Conservation (phyloP, 1,140 invertebrate species). For the Lepidurus packardi region DNA sequence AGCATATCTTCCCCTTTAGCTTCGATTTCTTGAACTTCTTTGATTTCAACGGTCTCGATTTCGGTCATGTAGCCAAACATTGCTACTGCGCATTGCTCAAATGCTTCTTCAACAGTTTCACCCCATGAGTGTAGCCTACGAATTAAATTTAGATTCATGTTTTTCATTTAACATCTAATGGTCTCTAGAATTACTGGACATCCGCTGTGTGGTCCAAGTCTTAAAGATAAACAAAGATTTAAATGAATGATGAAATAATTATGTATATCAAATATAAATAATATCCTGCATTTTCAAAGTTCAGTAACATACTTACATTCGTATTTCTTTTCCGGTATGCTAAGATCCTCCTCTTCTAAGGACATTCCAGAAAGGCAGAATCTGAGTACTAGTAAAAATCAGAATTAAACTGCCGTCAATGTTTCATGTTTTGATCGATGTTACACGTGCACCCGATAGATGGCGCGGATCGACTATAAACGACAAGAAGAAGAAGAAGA, state of each 20-base stretch:
- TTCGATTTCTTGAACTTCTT: slow-evolving; percentile 70
- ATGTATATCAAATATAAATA: slow-evolving; percentile 22
- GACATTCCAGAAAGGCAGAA: background rate
- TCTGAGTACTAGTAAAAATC: background rate
- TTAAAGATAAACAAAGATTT: slow-evolving; percentile 50
- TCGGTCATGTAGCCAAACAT: slow-evolving; percentile 96
- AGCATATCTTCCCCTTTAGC: slow-evolving; percentile 79
- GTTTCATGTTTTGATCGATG: no score
- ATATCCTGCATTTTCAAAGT: background rate
- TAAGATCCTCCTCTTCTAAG: slow-evolving; percentile 48
- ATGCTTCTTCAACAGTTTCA: slow-evolving; percentile 76
- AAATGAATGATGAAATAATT: slow-evolving; percentile 30
- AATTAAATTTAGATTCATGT: background rate
- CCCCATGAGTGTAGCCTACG: slow-evolving; percentile 85
- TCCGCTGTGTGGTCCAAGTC: slow-evolving; percentile 96
- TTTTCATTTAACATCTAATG: slow-evolving; percentile 28
- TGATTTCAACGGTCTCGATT: slow-evolving; percentile 74
- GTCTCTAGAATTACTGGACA: slow-evolving; percentile 74
- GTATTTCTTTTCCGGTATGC: slow-evolving; percentile 56
- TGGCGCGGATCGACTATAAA: no score
- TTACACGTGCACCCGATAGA: no score
- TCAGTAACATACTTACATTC: slow-evolving; percentile 56
- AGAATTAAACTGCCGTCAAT: background rate
- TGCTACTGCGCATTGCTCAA: slow-evolving; percentile 88
- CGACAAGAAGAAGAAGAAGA: no score